Percentiles rank a stretch among this genome's conserved stretches.
Evolutionary conservation across 2,113 vertebrate genomes (phyloP).

Genomic region (Eulemur macaco): DNA sequence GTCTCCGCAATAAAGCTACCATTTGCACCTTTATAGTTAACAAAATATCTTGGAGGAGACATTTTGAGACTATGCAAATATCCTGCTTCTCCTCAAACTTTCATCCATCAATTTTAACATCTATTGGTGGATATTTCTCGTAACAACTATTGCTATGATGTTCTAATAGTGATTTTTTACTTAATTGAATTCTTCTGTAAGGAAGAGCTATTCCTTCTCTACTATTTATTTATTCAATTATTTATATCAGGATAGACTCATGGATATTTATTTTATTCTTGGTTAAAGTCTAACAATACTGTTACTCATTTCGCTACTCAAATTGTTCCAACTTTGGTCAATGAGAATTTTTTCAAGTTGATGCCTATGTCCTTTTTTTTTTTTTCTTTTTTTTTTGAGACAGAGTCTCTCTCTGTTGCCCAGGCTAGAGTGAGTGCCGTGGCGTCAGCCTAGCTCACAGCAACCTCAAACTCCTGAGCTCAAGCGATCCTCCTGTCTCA

Average conservation of each 20-base stretch:
- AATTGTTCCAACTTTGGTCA: neutral
- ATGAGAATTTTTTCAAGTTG: neutral
- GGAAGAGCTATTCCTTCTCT: neutral
- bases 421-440: too few relatives aligned
- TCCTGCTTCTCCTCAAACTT: neutral
- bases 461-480: too few relatives aligned
- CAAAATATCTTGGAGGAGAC: neutral
- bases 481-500: too few relatives aligned
- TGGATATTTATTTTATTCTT: conserved; percentile 20
- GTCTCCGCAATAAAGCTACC: neutral
- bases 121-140: neutral
- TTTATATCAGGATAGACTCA: neutral
- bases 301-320: neutral
- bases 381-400: too few relatives aligned
- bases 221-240: neutral
- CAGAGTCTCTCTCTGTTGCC: too few relatives aligned
- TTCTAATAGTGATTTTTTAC: neutral
- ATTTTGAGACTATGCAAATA: neutral
- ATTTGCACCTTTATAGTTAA: neutral
- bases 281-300: neutral
- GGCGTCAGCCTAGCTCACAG: too few relatives aligned
- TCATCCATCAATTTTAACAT: neutral
- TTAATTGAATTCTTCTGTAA: neutral
- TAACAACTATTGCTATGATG: neutral
- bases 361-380: neutral